A percentile compares a stretch with the other conserved stretches of the same genome.
Conservation (phyloP, 2,888 invertebrate species). For the Masnerella sp. region DNA sequence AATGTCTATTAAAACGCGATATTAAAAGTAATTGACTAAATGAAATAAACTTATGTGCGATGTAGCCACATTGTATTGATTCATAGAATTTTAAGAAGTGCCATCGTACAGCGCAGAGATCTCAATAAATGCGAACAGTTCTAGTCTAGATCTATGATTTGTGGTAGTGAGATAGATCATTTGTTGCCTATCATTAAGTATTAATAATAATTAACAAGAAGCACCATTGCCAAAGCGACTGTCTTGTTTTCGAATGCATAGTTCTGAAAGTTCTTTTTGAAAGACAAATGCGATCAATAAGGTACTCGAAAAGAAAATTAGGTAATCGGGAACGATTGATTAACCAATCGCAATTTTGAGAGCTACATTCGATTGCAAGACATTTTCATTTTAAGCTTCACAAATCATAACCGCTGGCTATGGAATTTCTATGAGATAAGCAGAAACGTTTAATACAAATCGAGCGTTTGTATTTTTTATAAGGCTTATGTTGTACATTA, state of each 20-base stretch:
- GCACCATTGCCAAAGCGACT: conserved; percentile 56
- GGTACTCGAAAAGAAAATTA: too few relatives aligned
- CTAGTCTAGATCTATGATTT: conserved; percentile 66
- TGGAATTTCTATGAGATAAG: conserved; percentile 43
- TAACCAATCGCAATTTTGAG: too few relatives aligned
- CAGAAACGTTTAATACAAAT: conserved; percentile 16
- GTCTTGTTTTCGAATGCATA: conserved; percentile 31
- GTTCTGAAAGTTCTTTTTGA: neutral
- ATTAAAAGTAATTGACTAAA: conserved; percentile 67
- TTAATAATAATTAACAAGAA: conserved; percentile 43
- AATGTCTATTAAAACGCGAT: conserved; percentile 67
- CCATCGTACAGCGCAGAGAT: conserved; percentile 67
- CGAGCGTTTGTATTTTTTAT: conserved; percentile 59
- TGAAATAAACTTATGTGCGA: conserved; percentile 65
- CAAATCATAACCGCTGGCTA: conserved; percentile 32
- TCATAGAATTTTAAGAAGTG: conserved; percentile 67
- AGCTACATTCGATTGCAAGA: conserved; percentile 22
- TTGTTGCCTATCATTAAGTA: conserved; percentile 58
- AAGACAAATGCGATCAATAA: too few relatives aligned
- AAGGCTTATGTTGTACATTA: conserved; percentile 58
- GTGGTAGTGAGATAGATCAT: conserved; percentile 55
- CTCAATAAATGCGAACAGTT: conserved; percentile 69
- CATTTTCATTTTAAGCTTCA: conserved; percentile 25
- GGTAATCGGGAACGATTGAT: too few relatives aligned
- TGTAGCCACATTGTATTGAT: conserved; percentile 68